Percentiles rank a stretch among this genome's conserved stretches.
Evolutionary conservation across 2,888 invertebrate genomes (phyloP).

Genomic region (Trachelus troglodyta): DNA sequence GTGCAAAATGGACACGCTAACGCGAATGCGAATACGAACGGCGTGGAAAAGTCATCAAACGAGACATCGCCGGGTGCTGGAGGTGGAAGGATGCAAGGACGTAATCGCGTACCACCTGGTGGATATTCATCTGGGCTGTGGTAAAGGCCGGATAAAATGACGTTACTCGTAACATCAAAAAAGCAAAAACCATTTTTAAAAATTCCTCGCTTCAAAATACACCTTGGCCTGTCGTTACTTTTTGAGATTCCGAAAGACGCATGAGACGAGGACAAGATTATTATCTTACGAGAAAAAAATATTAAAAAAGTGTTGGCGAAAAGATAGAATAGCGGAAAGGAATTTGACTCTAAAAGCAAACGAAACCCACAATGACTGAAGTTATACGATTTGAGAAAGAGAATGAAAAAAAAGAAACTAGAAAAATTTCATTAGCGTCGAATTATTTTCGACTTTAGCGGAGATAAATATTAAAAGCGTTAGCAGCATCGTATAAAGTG

Average conservation of each 20-base stretch:
- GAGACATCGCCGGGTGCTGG: slow-evolving; percentile 49
- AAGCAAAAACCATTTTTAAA: slow-evolving; percentile 5
- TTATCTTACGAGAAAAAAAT: background rate
- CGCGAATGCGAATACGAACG: slow-evolving; percentile 46
- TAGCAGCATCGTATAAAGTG: background rate
- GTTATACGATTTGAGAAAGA: background rate
- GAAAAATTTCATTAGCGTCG: background rate
- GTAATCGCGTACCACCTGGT: slow-evolving; percentile 76
- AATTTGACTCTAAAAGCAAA: background rate
- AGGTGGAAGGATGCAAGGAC: slow-evolving; percentile 62
- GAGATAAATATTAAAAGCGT: background rate
- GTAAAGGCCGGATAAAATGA: slow-evolving; percentile 65
- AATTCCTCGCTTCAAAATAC: slow-evolving; percentile 3
- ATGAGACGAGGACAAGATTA: background rate
- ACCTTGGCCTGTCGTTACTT: background rate
- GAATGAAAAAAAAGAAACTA: background rate
- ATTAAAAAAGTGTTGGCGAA: background rate
- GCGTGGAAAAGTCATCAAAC: slow-evolving; percentile 54
- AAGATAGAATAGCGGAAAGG: background rate
- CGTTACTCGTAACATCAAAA: slow-evolving; percentile 12
- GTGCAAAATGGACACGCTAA: slow-evolving; percentile 69
- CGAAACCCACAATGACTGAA: background rate
- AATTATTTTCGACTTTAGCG: background rate
- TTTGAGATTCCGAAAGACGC: background rate
- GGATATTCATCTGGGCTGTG: slow-evolving; percentile 78